These are phyloP conservation scores for Ciconia nigra DNA, from an alignment of 2,797 vertebrate species.

Conservation along the genomic window DNA sequence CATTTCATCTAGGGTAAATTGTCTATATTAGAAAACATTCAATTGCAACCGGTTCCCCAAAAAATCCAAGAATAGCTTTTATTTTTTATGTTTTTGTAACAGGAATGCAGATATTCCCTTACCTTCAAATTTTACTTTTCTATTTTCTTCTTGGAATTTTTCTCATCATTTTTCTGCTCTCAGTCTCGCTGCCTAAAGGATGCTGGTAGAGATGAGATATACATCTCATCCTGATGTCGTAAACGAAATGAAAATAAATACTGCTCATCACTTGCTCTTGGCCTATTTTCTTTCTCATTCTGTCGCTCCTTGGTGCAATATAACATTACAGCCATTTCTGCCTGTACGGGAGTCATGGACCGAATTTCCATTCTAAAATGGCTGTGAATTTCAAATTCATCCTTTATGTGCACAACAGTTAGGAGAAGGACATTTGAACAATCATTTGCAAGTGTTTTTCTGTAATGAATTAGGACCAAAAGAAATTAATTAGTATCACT, in stretches of 20 bases:
- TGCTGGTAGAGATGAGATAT: background rate
- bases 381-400: background rate
- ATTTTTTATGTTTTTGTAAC: background rate
- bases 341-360: background rate
- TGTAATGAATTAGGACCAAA: background rate
- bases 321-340: background rate
- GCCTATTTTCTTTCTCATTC: background rate
- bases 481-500: background rate
- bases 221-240: background rate
- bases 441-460: background rate
- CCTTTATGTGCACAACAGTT: background rate
- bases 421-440: background rate
- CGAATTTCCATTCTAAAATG: background rate
- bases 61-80: background rate
- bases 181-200: background rate
- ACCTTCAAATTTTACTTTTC: background rate
- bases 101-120: background rate
- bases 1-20: background rate
- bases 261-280: background rate
- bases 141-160: background rate
- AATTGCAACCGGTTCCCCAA: background rate
- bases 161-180: background rate
- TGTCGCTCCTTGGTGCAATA: background rate
- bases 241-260: constrained; percentile 57
- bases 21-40: background rate